A percentile compares a stretch with the other conserved stretches of the same genome.
These are phyloP conservation scores for Pocillopora meandrina DNA, from an alignment of 92 coral and sea anemone species.

Conservation along the genomic window DNA sequence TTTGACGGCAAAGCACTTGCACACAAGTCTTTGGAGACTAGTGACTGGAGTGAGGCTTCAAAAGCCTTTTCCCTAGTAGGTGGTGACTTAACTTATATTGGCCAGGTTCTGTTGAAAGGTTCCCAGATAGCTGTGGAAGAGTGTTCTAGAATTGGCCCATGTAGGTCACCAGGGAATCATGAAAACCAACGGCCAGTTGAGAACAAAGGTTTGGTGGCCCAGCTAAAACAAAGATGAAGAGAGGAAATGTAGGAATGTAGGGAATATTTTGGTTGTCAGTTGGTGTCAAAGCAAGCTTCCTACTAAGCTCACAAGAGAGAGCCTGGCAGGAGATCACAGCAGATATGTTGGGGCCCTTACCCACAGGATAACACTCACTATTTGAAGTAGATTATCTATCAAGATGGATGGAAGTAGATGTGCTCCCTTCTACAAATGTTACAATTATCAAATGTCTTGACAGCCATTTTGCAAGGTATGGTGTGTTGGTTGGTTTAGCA, in stretches of 20 bases:
- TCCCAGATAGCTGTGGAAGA: background rate
- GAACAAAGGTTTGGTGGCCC: conserved; percentile 66
- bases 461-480: conserved; percentile 42
- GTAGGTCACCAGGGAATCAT: conserved; percentile 28
- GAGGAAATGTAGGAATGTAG: conserved; percentile 23
- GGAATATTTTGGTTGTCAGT: conserved; percentile 46
- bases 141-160: background rate
- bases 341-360: conserved; percentile 56
- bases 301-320: conserved; percentile 46
- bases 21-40: conserved; percentile 21
- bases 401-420: conserved; percentile 59
- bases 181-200: conserved; percentile 39
- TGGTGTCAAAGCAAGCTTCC: conserved; percentile 40
- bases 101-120: conserved; percentile 45
- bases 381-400: conserved; percentile 53
- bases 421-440: conserved; percentile 24
- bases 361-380: conserved; percentile 36
- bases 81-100: conserved; percentile 44
- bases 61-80: conserved; percentile 40
- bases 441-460: conserved; percentile 44
- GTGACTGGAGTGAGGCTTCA: conserved; percentile 35
- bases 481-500: conserved; percentile 19
- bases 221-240: conserved; percentile 43
- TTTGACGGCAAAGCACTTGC: conserved; percentile 21
- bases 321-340: conserved; percentile 57